These are phyloP conservation scores for Octomys mimax DNA, from an alignment of 2,797 vertebrate genomes.

Conservation along the genomic window DNA sequence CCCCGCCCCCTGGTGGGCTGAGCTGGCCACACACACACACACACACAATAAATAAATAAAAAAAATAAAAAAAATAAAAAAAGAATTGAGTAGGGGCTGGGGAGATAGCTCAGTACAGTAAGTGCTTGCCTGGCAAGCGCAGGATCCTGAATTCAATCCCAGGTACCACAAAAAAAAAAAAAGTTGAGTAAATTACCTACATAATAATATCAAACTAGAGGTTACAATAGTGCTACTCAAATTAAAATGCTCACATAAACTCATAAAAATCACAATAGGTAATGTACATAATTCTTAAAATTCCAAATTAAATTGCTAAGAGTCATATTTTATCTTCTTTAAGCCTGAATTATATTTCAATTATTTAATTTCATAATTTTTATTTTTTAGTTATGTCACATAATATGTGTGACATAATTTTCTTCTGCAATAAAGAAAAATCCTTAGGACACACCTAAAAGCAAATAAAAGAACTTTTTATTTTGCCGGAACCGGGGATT, in stretches of 20 bases:
- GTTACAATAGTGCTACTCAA: slow-evolving; percentile 39
- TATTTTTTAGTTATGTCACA: slow-evolving; percentile 37
- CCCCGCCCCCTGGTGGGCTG: no score
- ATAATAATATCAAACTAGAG: slow-evolving; percentile 54
- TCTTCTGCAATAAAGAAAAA: slow-evolving; percentile 50
- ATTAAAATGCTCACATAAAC: slow-evolving; percentile 23
- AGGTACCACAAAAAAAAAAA: no score
- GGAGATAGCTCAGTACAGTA: neutral
- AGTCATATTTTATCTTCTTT: slow-evolving; percentile 46
- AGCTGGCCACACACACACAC: no score
- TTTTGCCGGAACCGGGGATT: no score
- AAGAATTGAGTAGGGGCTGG: no score
- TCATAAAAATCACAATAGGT: slow-evolving; percentile 50
- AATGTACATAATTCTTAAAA: slow-evolving; percentile 29
- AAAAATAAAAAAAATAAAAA: no score
- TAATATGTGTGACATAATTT: neutral
- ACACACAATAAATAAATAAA: no score
- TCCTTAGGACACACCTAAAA: slow-evolving; percentile 9
- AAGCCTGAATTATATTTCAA: slow-evolving; percentile 2
- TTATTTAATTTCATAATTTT: slow-evolving; percentile 37
- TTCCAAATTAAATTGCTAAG: slow-evolving; percentile 45
- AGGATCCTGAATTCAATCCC: no score
- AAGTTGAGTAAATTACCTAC: slow-evolving; percentile 74
- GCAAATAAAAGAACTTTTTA: slow-evolving; percentile 57
- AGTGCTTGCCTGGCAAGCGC: neutral